phyloP scores from a whole-genome alignment of 2,113 vertebrate genomes.

The Crypturellus undulatus region DNA sequence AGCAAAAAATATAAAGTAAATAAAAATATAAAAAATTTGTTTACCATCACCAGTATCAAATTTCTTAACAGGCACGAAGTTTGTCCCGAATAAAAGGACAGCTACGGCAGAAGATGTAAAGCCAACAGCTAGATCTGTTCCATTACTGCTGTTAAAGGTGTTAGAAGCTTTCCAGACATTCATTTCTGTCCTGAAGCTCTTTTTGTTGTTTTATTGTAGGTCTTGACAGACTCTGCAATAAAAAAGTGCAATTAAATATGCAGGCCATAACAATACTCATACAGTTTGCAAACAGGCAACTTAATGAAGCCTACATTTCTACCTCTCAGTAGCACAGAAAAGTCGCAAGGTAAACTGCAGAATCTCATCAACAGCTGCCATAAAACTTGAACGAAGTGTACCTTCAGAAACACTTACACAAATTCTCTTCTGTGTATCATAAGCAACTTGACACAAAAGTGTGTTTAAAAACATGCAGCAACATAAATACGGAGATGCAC shows the following conservation, averaged over 20 bases:
- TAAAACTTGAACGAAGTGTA: not conserved
- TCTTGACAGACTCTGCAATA: constrained; percentile 44
- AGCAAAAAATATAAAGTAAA: not conserved
- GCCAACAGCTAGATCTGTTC: constrained; percentile 76
- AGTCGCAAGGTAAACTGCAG: not conserved
- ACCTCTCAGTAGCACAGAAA: not conserved
- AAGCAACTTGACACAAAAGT: not conserved
- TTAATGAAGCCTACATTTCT: not conserved
- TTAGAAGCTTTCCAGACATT: not conserved
- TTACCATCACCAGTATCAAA: constrained; percentile 90
- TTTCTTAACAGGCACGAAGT: constrained; percentile 88
- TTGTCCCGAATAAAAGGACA: constrained; percentile 88
- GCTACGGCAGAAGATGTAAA: constrained; percentile 80
- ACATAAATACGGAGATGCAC: accelerated
- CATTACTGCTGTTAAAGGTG: constrained; percentile 50
- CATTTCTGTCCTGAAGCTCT: constrained; percentile 22
- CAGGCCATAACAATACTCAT: not conserved
- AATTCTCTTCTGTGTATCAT: not conserved
- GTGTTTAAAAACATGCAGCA: not conserved
- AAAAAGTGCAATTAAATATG: not conserved
- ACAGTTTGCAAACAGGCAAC: not conserved
- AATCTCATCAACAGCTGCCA: not conserved
- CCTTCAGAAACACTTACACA: not conserved
- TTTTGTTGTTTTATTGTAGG: not conserved
- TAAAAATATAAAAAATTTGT: not conserved